These are phyloP conservation scores for Trichomycterus rosablanca DNA, from an alignment of 2,113 vertebrate species.

Conservation along the genomic window DNA sequence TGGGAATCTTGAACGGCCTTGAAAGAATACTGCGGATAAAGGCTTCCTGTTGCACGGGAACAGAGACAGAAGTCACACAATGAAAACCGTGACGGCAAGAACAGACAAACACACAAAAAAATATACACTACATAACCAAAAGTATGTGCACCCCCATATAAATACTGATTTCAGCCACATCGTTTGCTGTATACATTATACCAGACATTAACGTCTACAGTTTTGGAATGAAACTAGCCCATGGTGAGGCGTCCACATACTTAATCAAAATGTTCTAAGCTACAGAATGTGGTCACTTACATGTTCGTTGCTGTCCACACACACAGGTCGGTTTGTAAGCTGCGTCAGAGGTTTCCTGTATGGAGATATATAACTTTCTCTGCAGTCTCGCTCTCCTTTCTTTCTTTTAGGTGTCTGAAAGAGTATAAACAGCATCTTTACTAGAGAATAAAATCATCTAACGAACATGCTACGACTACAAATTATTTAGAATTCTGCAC, in stretches of 20 bases:
- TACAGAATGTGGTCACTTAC: conserved; percentile 62
- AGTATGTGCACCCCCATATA: too few species aligned
- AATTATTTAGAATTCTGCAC: too few species aligned
- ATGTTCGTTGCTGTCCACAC: conserved; percentile 78
- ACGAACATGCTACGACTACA: too few species aligned
- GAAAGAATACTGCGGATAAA: conserved; percentile 94
- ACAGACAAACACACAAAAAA: too few species aligned
- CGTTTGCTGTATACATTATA: too few species aligned
- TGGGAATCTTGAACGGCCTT: conserved; percentile 92
- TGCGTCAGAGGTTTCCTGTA: conserved; percentile 80
- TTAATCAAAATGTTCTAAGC: too few species aligned
- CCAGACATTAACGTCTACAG: too few species aligned
- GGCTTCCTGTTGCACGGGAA: conserved; percentile 74
- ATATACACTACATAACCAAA: too few species aligned
- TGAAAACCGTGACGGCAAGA: not conserved
- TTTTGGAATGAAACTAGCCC: too few species aligned
- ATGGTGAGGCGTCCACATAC: too few species aligned
- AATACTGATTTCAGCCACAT: too few species aligned
- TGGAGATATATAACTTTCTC: conserved; percentile 69
- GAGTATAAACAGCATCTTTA: not conserved
- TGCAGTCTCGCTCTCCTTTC: conserved; percentile 64
- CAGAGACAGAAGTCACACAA: not conserved
- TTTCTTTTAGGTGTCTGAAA: conserved; percentile 69
- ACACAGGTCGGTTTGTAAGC: conserved; percentile 65
- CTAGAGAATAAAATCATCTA: too few species aligned